phyloP scores from a whole-genome alignment of 1,140 invertebrate species.

The Drosophila repleta region DNA sequence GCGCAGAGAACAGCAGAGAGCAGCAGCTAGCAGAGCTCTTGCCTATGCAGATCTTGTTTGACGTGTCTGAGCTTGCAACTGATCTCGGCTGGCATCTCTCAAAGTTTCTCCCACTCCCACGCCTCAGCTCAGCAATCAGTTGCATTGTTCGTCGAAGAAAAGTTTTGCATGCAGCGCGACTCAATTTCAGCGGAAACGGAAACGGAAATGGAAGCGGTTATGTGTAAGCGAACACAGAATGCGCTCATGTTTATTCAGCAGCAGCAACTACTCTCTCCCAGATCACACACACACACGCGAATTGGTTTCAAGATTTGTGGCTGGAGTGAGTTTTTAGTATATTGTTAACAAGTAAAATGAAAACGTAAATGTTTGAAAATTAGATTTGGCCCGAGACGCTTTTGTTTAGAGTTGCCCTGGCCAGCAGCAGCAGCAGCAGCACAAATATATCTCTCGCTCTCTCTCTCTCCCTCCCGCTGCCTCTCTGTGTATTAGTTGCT shows the following conservation, averaged over 20 bases:
- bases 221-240: constrained; percentile 32
- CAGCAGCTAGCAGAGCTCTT: too few species aligned
- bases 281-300: neutral
- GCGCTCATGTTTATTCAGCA: constrained; percentile 71
- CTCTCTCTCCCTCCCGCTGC: too few species aligned
- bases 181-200: constrained; percentile 56
- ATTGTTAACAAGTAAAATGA: constrained; percentile 81
- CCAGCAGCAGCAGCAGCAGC: constrained; percentile 6
- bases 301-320: constrained; percentile 39
- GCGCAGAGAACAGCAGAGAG: too few species aligned
- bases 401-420: constrained; percentile 53
- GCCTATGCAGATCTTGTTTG: too few species aligned
- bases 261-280: constrained; percentile 14
- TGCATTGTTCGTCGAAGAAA: constrained; percentile 34
- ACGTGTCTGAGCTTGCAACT: too few species aligned
- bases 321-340: constrained; percentile 45
- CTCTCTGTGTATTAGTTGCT: constrained; percentile 29
- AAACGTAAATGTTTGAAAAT: constrained; percentile 83
- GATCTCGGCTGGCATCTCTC: too few species aligned
- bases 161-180: constrained; percentile 47
- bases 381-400: constrained; percentile 73
- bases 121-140: neutral
- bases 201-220: constrained; percentile 36
- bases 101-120: too few species aligned
- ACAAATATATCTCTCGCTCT: too few species aligned